Conservation (phyloP, 2,888 invertebrate genomes). For the Pecten maximus region DNA sequence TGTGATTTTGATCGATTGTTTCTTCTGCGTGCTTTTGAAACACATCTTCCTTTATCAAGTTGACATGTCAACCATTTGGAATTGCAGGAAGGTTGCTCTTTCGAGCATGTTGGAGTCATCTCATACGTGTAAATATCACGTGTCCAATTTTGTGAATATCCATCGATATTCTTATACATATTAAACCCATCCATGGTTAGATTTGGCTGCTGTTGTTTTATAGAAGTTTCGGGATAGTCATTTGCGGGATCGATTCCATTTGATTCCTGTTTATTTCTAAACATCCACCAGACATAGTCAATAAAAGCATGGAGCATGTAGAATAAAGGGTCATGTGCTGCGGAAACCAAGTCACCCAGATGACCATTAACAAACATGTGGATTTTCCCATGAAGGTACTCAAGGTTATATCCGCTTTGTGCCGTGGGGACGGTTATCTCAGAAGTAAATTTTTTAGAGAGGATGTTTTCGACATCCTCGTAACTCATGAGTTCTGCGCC, state of each 20-base stretch:
- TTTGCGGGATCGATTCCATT: constrained; percentile 61
- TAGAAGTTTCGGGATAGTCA: constrained; percentile 61
- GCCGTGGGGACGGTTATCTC: constrained; percentile 68
- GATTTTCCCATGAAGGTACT: constrained; percentile 73
- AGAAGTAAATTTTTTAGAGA: constrained; percentile 51
- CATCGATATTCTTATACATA: neutral
- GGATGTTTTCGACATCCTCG: constrained; percentile 61
- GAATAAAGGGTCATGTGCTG: constrained; percentile 74
- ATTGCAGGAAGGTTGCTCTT: neutral
- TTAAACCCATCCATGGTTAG: neutral
- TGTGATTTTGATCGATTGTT: neutral
- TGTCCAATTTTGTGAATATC: neutral
- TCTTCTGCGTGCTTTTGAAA: neutral
- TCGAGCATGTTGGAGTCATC: neutral
- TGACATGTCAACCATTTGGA: neutral
- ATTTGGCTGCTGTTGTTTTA: neutral
- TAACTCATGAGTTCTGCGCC: constrained; percentile 67
- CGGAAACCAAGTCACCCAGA: constrained; percentile 71
- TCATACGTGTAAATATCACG: neutral
- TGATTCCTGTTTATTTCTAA: constrained; percentile 63
- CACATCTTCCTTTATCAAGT: neutral
- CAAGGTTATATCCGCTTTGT: constrained; percentile 67
- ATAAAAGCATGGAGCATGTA: constrained; percentile 74
- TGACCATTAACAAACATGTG: constrained; percentile 73
- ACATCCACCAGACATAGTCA: constrained; percentile 74